Percentiles rank a stretch among this genome's conserved stretches.
Conservation (phyloP, 1,140 invertebrate species). For the Maconellicoccus hirsutus region DNA sequence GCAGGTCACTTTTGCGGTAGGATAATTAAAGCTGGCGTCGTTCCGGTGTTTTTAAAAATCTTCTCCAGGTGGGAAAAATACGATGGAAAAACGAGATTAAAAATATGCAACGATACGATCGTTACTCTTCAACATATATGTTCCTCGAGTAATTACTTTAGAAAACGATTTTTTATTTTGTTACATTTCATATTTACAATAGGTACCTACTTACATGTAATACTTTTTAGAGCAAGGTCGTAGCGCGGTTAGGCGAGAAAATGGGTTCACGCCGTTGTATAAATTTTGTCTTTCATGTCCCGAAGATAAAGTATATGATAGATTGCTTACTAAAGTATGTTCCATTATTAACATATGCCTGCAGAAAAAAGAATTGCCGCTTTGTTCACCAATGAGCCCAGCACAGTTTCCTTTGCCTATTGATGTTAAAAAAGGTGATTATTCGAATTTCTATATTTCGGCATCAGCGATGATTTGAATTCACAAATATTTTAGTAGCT, state of each 20-base stretch:
- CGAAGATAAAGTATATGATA: conserved; percentile 50
- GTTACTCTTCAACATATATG: conserved; percentile 48
- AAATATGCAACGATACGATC: conserved; percentile 47
- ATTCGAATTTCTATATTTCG: not conserved
- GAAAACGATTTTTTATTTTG: too few species aligned
- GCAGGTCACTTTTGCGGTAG: conserved; percentile 47
- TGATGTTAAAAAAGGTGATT: conserved; percentile 8
- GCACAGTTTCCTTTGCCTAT: not conserved
- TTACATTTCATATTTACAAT: too few species aligned
- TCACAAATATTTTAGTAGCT: not conserved
- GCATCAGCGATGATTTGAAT: too few species aligned
- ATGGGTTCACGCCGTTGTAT: conserved; percentile 47
- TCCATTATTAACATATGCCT: conserved; percentile 50
- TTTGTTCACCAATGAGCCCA: conserved; percentile 34
- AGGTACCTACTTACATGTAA: not conserved
- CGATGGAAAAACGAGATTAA: conserved; percentile 48
- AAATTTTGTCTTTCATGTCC: conserved; percentile 51
- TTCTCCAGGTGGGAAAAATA: conserved; percentile 54
- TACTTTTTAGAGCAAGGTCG: conserved; percentile 46
- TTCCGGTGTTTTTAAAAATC: conserved; percentile 43
- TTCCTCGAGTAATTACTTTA: conserved; percentile 41
- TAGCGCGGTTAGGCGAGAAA: conserved; percentile 45
- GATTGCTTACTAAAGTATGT: conserved; percentile 46
- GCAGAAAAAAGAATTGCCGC: conserved; percentile 48
- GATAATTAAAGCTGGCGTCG: conserved; percentile 47